Conservation (phyloP, 2,113 vertebrate species). For the Chloropsis cyanopogon region DNA sequence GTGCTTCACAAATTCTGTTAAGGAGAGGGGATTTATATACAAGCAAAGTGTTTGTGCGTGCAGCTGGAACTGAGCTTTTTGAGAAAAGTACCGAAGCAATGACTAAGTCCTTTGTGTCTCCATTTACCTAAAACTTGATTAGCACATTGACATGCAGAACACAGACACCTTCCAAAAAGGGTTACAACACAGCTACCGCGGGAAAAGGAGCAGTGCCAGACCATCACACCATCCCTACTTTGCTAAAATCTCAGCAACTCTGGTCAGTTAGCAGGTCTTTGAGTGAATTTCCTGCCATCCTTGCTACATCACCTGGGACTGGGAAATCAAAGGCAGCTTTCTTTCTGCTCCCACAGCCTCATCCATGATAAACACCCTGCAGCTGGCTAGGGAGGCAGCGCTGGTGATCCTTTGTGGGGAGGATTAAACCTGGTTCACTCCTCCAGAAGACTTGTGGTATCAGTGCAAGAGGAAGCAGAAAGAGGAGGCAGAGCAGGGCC, state of each 20-base stretch:
- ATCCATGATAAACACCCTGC: neutral
- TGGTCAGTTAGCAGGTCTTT: neutral
- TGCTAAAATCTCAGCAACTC: neutral
- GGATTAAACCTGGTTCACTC: neutral
- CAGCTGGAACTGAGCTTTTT: neutral
- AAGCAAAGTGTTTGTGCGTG: neutral
- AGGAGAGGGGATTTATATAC: neutral
- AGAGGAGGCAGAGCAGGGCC: neutral
- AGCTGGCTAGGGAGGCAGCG: neutral
- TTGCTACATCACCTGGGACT: neutral
- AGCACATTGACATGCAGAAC: neutral
- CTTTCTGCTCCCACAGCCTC: neutral
- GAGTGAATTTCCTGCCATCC: conserved; percentile 2
- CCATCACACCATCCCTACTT: neutral
- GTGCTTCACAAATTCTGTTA: neutral
- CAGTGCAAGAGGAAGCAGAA: neutral
- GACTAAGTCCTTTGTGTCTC: neutral
- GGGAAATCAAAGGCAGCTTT: conserved; percentile 24
- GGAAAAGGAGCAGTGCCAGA: conserved; percentile 1
- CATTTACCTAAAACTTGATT: neutral
- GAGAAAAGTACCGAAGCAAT: neutral
- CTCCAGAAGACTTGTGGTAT: neutral
- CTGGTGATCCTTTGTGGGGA: neutral
- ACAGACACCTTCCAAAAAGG: neutral
- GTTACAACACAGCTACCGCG: neutral